These are phyloP conservation scores for Spilogale gracilis DNA, from an alignment of 2,113 vertebrate genomes.

Conservation along the genomic window DNA sequence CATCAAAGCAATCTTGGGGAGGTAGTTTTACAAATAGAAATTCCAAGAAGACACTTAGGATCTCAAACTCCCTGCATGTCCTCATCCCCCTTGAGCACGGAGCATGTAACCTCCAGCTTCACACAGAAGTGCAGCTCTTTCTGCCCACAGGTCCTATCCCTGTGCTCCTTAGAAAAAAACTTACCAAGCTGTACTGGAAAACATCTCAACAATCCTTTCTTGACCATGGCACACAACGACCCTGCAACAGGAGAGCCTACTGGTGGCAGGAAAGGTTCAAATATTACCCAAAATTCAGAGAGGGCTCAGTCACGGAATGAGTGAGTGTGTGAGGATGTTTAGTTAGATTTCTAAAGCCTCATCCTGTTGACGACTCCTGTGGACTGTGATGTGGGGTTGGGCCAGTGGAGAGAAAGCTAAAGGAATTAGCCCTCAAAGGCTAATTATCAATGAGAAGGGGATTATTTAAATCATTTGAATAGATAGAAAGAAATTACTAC, in stretches of 20 bases:
- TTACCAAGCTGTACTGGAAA: neutral
- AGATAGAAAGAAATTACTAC: neutral
- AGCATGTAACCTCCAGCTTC: neutral
- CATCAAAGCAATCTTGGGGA: neutral
- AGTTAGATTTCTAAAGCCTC: neutral
- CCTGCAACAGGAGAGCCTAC: neutral
- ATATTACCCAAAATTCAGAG: no score
- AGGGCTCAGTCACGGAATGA: no score
- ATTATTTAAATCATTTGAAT: neutral
- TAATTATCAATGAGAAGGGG: neutral
- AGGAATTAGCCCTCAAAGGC: neutral
- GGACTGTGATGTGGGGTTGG: neutral
- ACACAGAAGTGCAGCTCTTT: neutral
- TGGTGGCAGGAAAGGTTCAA: neutral
- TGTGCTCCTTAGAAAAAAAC: neutral
- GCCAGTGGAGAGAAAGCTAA: neutral
- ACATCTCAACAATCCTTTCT: neutral
- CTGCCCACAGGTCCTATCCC: neutral
- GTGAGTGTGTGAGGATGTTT: fast-evolving
- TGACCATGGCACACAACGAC: neutral
- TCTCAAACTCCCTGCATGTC: neutral
- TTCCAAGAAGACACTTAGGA: neutral
- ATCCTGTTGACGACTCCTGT: fast-evolving
- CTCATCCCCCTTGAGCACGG: neutral
- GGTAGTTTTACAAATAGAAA: neutral